phyloP scores from a whole-genome alignment of 2,888 invertebrate species.

The Liposcelis brunnea region DNA sequence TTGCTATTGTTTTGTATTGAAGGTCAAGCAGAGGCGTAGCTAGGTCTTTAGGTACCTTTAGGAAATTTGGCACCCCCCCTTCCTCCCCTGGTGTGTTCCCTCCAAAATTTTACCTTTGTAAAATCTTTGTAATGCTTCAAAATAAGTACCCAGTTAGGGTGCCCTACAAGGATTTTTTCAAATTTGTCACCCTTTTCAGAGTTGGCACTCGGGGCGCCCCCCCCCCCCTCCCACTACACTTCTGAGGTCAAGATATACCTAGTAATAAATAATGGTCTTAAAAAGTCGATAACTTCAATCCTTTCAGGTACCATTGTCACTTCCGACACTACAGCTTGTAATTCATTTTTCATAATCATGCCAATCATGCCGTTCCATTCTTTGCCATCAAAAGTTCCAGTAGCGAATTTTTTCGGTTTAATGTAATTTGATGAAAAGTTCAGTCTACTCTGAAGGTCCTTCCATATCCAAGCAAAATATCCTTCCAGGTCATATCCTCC shows the following conservation, averaged over 20 bases:
- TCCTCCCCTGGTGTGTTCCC: too few species aligned
- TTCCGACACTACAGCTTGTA: neutral
- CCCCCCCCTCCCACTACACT: too few species aligned
- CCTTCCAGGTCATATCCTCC: neutral
- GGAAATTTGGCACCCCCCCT: too few species aligned
- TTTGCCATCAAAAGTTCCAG: neutral
- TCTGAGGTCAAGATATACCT: neutral
- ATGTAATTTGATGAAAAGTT: neutral
- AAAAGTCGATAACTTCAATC: neutral
- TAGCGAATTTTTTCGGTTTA: neutral
- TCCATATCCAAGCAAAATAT: neutral
- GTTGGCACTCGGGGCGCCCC: too few species aligned
- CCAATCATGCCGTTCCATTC: slow-evolving; percentile 2
- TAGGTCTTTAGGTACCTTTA: too few species aligned
- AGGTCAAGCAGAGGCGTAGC: too few species aligned
- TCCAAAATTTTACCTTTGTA: too few species aligned
- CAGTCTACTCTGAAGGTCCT: neutral
- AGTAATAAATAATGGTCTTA: neutral
- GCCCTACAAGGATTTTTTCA: too few species aligned
- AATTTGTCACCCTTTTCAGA: too few species aligned
- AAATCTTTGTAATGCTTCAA: too few species aligned
- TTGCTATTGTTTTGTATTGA: too few species aligned
- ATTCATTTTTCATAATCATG: neutral
- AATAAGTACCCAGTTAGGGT: too few species aligned
- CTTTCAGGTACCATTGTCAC: neutral